Base-by-base conservation (phyloP, 2,797 vertebrate species). In the Leucoraja ocellata region DNA sequence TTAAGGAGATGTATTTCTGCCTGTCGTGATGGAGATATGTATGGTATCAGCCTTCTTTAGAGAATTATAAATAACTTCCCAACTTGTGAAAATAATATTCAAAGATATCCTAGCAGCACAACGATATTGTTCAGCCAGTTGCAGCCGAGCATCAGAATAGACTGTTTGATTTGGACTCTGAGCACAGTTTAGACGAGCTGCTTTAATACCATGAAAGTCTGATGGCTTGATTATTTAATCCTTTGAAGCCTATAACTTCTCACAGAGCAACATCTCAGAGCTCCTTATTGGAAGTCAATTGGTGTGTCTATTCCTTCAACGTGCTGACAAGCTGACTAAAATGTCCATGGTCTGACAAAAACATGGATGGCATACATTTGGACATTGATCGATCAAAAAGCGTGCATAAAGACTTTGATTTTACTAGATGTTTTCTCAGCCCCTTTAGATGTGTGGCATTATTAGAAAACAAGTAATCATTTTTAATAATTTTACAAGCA, bases 291-390 rank as follows among this genome's bases (percentile, higher is more conserved):
- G 39, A 36, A 76, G 71, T 74, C 71, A 92, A 54, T 92, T 46
- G 90, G 73, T 92, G 90, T 91, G 39, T 76, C 71, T 92, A 54
- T 76, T 76, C 23, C 39, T 92, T 76, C 71, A 92, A 76, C 5
- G 25, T 58, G 46, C 90, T 76, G 71, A 76, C 71, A 92, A n/a
- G 71, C 39, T 92, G 71, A 54, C 68, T 76, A 39, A 76, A 91
- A 91, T 92, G 90, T 92, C 90, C 39, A 76, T n/a, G 39, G 90
- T 25, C 71, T 92, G 90, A 92, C 90, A 92, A 46, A 92, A 92
- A 76, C 25, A 76, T 58, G 32, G 71, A 92, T 92, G 90, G 71
- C 90, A 92, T 76, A 92, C 71, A 76, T 74, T 92, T 76, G 39
- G 90, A 10, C 71, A 68, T n/a, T 68, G 86, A 90, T 39, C 32